Conservation (phyloP, 2,797 vertebrate genomes). For the Acanthurus tractus region DNA sequence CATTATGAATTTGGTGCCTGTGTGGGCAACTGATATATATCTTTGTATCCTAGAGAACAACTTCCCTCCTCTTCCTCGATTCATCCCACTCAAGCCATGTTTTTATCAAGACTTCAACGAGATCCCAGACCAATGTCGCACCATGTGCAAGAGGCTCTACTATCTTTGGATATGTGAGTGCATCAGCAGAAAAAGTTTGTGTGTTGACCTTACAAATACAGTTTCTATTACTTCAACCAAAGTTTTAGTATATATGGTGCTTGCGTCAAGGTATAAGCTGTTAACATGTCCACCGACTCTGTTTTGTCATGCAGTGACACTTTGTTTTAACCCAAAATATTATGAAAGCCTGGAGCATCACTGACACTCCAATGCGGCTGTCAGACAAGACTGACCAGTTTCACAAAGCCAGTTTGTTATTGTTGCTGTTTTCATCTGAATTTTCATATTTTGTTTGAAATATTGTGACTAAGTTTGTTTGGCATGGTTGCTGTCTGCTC, state of each 20-base stretch:
- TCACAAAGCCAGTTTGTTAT: slow-evolving; percentile 5
- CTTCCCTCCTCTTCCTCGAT: slow-evolving; percentile 93
- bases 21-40: slow-evolving; percentile 33
- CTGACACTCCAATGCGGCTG: slow-evolving; percentile 18
- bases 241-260: neutral
- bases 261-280: neutral
- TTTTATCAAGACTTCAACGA: slow-evolving; percentile 97
- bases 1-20: slow-evolving; percentile 6
- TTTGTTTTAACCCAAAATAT: slow-evolving; percentile 79
- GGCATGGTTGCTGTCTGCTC: neutral
- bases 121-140: slow-evolving; percentile 91
- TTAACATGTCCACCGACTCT: slow-evolving; percentile 12
- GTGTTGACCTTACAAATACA: no score
- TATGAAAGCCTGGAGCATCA: slow-evolving; percentile 26
- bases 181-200: neutral
- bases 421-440: neutral
- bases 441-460: neutral
- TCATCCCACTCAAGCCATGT: slow-evolving; percentile 94
- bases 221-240: neutral
- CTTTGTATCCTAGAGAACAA: slow-evolving; percentile 88
- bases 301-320: slow-evolving; percentile 7
- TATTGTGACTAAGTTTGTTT: neutral
- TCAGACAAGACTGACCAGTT: slow-evolving; percentile 46
- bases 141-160: slow-evolving; percentile 93
- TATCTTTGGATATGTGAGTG: slow-evolving; percentile 95